Base-by-base conservation (phyloP, 1,140 invertebrate genomes). In the Temnothorax longispinosus region DNA sequence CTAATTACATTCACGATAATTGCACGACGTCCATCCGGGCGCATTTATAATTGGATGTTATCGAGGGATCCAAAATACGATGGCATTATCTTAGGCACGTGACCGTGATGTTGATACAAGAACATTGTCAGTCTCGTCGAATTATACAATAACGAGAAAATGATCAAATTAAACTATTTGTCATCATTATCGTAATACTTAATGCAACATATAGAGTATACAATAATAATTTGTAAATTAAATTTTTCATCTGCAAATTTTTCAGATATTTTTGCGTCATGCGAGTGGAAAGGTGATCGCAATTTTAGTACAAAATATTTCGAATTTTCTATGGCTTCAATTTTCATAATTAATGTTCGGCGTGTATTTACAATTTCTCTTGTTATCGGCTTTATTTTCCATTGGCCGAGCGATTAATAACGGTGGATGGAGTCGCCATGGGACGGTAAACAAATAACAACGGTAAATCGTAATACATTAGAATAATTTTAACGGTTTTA, bases 401-500 rank as follows among this genome's bases (percentile, higher is more conserved):
- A 85, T 76, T 76, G 71, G 60, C 47, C 47, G 60, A n/a, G 41
- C 81, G 13, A 65, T 85, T 85, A 85, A 85, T 85, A 85, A 84
- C 80, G 44, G 41, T 75, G 54, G 56, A 84, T 74, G 77, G 69
- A 84, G 41, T 75, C 69, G 80, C 69, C 54, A 21, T 75, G 67
- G 80, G 69, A 75, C 13, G 54, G 80, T 54, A 84, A 84, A 75
- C 69, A 84, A 84, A 84, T 84, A 84, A 75, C 80, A 56, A 47
- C 56, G 69, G 41, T 62, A 84, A 84, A 84, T 84, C 80, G 78
- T 72, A 81, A 74, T 84, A 84, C 80, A 84, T 84, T 71, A 84
- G 80, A 84, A 75, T 84, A 84, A 84, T 84, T 84, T 84, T 60
- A 60, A 54, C 80, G 80, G 54, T 84, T 84, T 84, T 84, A 84